A percentile compares a stretch with the other conserved stretches of the same genome.
Conservation (phyloP, 2,797 vertebrate species). For the Aeoliscus strigatus region DNA sequence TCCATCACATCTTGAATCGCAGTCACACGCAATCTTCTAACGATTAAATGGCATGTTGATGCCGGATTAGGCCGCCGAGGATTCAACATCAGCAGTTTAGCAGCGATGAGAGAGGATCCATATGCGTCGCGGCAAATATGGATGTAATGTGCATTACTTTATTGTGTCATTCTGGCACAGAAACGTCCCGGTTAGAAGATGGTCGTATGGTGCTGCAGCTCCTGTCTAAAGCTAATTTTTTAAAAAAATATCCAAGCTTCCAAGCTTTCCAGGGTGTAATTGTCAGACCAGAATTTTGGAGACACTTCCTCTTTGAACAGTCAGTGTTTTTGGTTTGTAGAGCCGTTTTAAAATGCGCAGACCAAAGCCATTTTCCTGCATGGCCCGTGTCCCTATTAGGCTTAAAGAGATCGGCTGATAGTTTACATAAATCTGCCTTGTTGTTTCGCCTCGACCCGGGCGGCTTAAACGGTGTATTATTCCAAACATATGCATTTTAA, state of each 20-base stretch:
- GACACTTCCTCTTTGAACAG: constrained; percentile 39
- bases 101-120: constrained; percentile 30
- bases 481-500: constrained; percentile 99
- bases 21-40: constrained; percentile 48
- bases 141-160: constrained; percentile 53
- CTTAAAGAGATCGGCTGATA: constrained; percentile 65
- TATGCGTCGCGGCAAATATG: constrained; percentile 44
- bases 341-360: constrained; percentile 44
- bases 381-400: constrained; percentile 49
- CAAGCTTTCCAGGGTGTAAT: too few relatives aligned
- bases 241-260: constrained; percentile 26
- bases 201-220: constrained; percentile 32
- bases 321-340: constrained; percentile 42
- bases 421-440: constrained; percentile 76
- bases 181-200: constrained; percentile 36
- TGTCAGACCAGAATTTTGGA: constrained; percentile 31
- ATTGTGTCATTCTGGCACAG: constrained; percentile 53
- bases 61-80: constrained; percentile 59
- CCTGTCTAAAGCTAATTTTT: constrained; percentile 9
- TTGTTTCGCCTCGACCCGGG: constrained; percentile 63
- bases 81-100: constrained; percentile 29
- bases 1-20: constrained; percentile 53
- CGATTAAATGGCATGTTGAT: constrained; percentile 54
- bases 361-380: constrained; percentile 39
- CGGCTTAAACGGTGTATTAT: constrained; percentile 96